Evolutionary conservation across 2,797 vertebrate species (phyloP), one percentile per base, ranked within the genome.

Genomic region (Hypotaenidia philippensis): DNA sequence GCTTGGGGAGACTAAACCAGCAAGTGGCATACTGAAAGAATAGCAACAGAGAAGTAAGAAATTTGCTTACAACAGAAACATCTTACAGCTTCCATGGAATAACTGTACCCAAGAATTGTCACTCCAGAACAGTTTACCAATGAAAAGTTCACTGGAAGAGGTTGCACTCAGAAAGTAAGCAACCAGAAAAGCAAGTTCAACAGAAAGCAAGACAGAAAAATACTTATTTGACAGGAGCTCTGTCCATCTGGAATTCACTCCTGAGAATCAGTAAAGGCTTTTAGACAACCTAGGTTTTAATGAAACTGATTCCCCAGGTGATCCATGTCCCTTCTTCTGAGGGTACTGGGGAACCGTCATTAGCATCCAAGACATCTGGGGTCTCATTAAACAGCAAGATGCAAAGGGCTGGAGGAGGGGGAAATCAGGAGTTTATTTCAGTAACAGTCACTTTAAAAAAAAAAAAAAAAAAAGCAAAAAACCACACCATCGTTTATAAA

Each of bases 391-490:
- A 94, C 77, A 94, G 64, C 60, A 91, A 80, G 47, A 88, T 52
- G 76, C 52, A 88, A 89, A 64, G 26, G 31, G 17, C 0, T 91
- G 64, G 64, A 18, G 47, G 71, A 52, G 27, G 17, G 38, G n/a
- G 18, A 90, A 94, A 95, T 74, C 84, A 59, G 82, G 80, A 92
- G 77, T 96, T 96, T 96, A 95, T 95, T 96, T 95, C 93, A 57
- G 84, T 74, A 82, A 84, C 74, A 94, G 79, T 96, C 94, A 83
- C 91, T 92, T 56, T 9, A 22, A 82, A 94, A 36, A 83, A 87
- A 92, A 82, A 94, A 36, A 83, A 87, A 92, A 34, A 83, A 86
- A 76, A 40, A 40, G 12, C 41, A 59, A 72, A 80, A 60, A 60
- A 44, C 16, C 7, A 0, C 57, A 80, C 49, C 83, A 71, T 92